Percentiles rank a stretch among this genome's conserved stretches.
These are phyloP conservation scores for Gallinago nigripennis DNA, from an alignment of 2,797 vertebrate genomes.

Conservation along the genomic window DNA sequence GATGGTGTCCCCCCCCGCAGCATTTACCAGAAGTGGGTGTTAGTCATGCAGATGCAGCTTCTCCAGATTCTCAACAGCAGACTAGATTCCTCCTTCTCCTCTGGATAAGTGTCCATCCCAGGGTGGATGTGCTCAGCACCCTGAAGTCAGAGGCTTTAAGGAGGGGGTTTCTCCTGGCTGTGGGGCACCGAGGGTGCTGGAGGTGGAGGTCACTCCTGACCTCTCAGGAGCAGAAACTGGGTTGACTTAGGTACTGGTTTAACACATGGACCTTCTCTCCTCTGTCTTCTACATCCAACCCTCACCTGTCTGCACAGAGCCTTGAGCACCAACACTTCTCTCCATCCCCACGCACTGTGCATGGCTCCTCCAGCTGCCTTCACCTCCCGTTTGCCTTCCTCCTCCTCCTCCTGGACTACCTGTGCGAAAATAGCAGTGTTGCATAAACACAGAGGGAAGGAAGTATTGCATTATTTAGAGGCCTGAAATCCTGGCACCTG, in stretches of 20 bases:
- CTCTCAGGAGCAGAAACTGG: not conserved
- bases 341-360: not conserved
- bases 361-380: not conserved
- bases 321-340: not conserved
- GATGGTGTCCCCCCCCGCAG: not conserved
- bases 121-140: not conserved
- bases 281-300: not conserved
- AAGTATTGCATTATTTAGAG: constrained; percentile 9
- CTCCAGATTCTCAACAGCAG: not conserved
- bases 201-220: not conserved
- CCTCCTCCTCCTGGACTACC: not conserved
- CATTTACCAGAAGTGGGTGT: not conserved
- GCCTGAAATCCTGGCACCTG: not conserved
- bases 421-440: not conserved
- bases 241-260: not conserved
- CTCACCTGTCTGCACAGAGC: not conserved
- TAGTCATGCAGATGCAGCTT: not conserved
- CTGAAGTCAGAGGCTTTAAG: not conserved
- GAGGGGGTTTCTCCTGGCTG: not conserved
- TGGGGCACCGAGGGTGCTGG: not conserved
- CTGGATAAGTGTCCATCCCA: not conserved
- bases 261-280: rapidly evolving
- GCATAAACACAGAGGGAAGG: not conserved
- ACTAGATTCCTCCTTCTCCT: not conserved
- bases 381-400: rapidly evolving